phyloP scores from a whole-genome alignment of 2,797 vertebrate genomes.

The Ammospiza maritima region DNA sequence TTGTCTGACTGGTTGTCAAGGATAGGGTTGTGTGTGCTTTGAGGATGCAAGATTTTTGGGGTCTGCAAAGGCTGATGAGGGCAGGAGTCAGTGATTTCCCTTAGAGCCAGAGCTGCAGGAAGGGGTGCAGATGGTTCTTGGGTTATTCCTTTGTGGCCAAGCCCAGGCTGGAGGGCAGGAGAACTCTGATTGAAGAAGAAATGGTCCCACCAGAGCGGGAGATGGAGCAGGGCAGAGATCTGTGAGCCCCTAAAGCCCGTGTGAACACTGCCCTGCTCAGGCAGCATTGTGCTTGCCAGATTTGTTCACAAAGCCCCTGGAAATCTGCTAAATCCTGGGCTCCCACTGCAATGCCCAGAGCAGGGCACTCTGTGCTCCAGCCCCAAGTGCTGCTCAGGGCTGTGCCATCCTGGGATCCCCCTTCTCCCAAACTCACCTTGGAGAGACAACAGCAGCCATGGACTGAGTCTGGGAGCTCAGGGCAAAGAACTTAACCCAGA shows the following conservation, averaged over 20 bases:
- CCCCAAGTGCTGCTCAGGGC: neutral
- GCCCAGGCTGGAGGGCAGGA: neutral
- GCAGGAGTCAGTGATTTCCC: neutral
- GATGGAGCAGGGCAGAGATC: neutral
- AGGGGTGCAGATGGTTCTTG: neutral
- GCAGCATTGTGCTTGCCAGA: accelerated
- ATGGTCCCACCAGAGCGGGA: neutral
- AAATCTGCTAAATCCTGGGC: neutral
- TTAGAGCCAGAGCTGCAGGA: neutral
- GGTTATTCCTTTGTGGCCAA: neutral
- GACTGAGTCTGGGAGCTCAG: constrained; percentile 5
- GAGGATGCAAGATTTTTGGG: neutral
- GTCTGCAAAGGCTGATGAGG: neutral
- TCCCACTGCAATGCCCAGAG: accelerated
- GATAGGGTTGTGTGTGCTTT: neutral
- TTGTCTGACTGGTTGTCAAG: neutral
- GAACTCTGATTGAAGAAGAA: too few relatives aligned
- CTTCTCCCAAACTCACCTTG: neutral
- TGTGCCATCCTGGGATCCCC: neutral
- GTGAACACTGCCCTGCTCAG: neutral
- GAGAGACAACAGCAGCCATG: neutral
- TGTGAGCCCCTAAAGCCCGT: accelerated
- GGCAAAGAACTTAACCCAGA: constrained; percentile 77
- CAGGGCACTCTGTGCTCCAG: neutral
- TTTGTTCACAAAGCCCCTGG: neutral